Evolutionary conservation across 2,113 vertebrate genomes (phyloP).

Genomic region (Vidua macroura): DNA sequence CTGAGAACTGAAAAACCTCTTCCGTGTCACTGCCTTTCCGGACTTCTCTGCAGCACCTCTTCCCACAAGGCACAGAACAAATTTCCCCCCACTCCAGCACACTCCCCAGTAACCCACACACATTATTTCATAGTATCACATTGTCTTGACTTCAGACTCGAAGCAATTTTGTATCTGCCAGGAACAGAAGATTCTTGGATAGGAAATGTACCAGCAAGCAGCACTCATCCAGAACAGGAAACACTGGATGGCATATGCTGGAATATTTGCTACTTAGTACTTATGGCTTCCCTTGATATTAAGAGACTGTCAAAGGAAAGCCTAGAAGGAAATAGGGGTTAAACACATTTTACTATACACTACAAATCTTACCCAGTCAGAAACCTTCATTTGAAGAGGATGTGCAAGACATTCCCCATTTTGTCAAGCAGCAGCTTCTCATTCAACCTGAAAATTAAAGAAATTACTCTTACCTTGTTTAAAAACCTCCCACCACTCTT

Average conservation of each 20-base stretch:
- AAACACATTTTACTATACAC: slow-evolving; percentile 42
- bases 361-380: slow-evolving; percentile 93
- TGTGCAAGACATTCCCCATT: slow-evolving; percentile 89
- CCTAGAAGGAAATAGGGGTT: slow-evolving; percentile 50
- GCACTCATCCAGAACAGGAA: neutral
- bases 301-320: slow-evolving; percentile 26
- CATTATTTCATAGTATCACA: neutral
- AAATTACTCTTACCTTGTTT: slow-evolving; percentile 95
- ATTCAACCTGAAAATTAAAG: slow-evolving; percentile 97
- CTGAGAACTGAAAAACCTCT: accelerated
- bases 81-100: neutral
- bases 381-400: slow-evolving; percentile 87
- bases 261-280: neutral
- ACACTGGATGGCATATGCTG: neutral
- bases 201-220: neutral
- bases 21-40: neutral
- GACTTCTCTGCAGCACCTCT: neutral
- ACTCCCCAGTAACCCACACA: neutral
- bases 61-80: neutral
- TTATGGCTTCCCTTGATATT: neutral
- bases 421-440: slow-evolving; percentile 86
- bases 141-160: neutral
- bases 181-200: neutral
- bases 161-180: neutral
- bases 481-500: slow-evolving; percentile 77